These are phyloP conservation scores for Spisula solida DNA, from an alignment of 2,888 invertebrate genomes.

Conservation along the genomic window DNA sequence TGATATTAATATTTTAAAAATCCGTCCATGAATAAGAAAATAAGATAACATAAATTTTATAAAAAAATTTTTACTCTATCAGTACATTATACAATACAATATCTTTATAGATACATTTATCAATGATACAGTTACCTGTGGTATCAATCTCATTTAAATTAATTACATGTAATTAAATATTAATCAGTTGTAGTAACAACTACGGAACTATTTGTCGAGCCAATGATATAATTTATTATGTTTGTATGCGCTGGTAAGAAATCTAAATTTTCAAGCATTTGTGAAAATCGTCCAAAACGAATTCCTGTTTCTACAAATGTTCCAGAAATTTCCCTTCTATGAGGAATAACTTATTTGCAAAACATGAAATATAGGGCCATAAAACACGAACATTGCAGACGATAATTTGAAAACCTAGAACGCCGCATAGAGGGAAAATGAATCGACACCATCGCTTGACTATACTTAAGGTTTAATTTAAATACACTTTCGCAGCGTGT, in stretches of 20 bases:
- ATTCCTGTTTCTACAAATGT: background rate
- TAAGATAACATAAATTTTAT: too few species aligned
- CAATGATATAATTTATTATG: too few species aligned
- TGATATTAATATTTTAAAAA: too few species aligned
- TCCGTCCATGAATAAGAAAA: too few species aligned
- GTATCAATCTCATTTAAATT: too few species aligned
- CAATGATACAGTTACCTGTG: too few species aligned
- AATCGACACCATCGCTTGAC: background rate
- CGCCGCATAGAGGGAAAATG: conserved; percentile 13
- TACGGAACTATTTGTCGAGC: too few species aligned
- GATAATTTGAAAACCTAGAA: conserved; percentile 58
- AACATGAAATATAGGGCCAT: conserved; percentile 58
- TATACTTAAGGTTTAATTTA: conserved; percentile 18
- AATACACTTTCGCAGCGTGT: conserved; percentile 30
- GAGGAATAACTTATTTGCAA: conserved; percentile 40
- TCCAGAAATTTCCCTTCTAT: conserved; percentile 16
- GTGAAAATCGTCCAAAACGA: background rate
- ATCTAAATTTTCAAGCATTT: background rate
- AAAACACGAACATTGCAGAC: conserved; percentile 49
- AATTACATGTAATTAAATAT: too few species aligned
- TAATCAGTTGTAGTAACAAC: too few species aligned
- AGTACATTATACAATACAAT: too few species aligned
- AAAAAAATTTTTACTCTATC: too few species aligned
- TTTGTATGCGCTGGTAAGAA: background rate
- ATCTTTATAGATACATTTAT: too few species aligned